phyloP scores from a whole-genome alignment of 2,888 invertebrate species.

The Troides aeacus region DNA sequence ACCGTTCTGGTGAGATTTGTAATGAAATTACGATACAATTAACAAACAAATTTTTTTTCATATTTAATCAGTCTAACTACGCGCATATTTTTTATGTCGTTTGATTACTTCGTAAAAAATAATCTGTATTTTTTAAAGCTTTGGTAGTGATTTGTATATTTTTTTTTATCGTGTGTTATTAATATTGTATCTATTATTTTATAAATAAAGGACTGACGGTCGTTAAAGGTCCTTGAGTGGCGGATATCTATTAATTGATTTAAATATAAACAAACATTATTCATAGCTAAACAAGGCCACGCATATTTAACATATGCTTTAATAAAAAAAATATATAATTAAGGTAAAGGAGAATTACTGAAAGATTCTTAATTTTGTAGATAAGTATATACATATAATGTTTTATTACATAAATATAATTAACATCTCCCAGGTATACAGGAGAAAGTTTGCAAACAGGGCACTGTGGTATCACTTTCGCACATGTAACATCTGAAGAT shows the following conservation, averaged over 20 bases:
- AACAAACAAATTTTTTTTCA: not conserved
- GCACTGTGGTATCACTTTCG: slow-evolving; percentile 69
- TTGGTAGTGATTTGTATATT: too few species aligned
- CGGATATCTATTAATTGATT: too few species aligned
- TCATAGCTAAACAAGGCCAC: not conserved
- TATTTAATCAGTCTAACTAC: too few species aligned
- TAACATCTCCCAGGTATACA: slow-evolving; percentile 54
- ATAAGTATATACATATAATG: not conserved
- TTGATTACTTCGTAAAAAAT: too few species aligned
- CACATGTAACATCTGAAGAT: slow-evolving; percentile 49
- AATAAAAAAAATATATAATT: not conserved
- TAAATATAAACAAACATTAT: not conserved
- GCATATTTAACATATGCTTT: too few species aligned
- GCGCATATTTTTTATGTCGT: too few species aligned
- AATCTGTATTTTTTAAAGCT: too few species aligned
- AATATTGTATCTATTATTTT: too few species aligned
- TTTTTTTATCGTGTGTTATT: too few species aligned
- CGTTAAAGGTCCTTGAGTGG: too few species aligned
- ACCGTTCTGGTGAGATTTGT: slow-evolving; percentile 52
- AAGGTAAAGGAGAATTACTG: not conserved
- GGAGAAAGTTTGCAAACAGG: slow-evolving; percentile 65
- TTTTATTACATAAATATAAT: not conserved
- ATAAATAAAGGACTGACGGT: too few species aligned
- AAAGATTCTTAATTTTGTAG: not conserved
- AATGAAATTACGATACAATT: not conserved